Base-by-base conservation (phyloP, 2,888 invertebrate species). In the Lamproptera curius region DNA sequence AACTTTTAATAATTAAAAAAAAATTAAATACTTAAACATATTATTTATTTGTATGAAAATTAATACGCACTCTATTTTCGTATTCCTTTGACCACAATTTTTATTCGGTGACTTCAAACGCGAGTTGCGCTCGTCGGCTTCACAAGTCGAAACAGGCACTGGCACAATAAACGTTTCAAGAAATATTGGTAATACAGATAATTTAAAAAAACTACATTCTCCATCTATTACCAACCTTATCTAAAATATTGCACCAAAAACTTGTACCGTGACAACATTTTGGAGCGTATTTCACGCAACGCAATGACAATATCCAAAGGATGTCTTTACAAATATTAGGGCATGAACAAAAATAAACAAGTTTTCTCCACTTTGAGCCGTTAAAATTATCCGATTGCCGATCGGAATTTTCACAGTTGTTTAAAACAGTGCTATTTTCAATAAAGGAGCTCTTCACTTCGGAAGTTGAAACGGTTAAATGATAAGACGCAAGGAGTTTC, bases 271-370 rank as follows among this genome's bases (percentile, higher is more conserved):
- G 57, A 64, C 65, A 78, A 42, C 49, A 58, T 17, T 63, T 59
- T 11, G 80, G 77, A 8, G 67, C 55, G 33, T 63, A 46, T 54
- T 66, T 76, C 63, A 73, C 71, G 66, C 76, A 85, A 79, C 75
- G 76, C 76, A 85, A 83, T 64, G 80, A 73, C 68, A 78, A 65
- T 54, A 61, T 58, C 78, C 81, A 85, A 5, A 73, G 26, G 48
- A 52, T 43, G 51, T 81, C 69, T 48, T 65, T 59, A 20, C 69
- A 63, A 17, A 42, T 49, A 36, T 63, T 56, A 16, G 54, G 56
- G 59, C 75, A 77, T 26, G 65, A 52, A 28, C 58, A 54, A 58
- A 76, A 78, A 54, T 70, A 69, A 2, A 81, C 53, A 45, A 61
- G 62, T 53, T 65, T 74, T 64, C 63, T 75, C 78, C 78, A 80